Evolutionary conservation across 2,113 vertebrate species (phyloP).

Genomic region (Anthoscopus minutus): DNA sequence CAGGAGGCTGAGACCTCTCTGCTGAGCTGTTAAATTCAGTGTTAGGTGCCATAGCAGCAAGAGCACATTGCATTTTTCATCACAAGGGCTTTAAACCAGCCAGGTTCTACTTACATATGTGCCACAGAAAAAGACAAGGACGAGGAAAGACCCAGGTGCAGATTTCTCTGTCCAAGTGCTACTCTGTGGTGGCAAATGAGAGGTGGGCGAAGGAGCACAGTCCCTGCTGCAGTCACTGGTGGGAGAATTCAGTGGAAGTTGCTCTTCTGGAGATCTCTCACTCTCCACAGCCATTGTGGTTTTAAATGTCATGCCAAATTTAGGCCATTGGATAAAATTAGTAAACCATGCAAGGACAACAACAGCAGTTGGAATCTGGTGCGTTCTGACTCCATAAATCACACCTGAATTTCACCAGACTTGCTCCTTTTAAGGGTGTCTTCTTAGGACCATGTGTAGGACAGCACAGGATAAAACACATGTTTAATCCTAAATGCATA

Average conservation of each 20-base stretch:
- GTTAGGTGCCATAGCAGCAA: neutral
- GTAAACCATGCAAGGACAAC: neutral
- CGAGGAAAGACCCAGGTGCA: neutral
- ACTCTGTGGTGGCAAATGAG: fast-evolving
- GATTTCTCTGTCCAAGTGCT: neutral
- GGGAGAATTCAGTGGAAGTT: neutral
- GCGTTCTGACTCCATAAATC: neutral
- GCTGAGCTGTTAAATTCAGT: neutral
- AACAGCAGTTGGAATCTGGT: neutral
- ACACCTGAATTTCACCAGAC: neutral
- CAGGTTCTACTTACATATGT: neutral
- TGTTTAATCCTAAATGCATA: neutral
- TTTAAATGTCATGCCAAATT: neutral
- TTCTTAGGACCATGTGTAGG: neutral
- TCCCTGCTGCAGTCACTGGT: neutral
- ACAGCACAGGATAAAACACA: neutral
- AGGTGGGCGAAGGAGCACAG: neutral
- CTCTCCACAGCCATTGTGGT: neutral
- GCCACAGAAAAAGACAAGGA: neutral
- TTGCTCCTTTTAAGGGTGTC: neutral
- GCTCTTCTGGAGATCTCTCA: neutral
- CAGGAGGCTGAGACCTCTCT: neutral
- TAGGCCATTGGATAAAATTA: neutral
- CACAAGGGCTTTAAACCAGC: neutral
- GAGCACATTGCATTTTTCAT: neutral